A percentile compares a stretch with the other conserved stretches of the same genome.
phyloP scores from a whole-genome alignment of 2,888 invertebrate species.

The Heliothis peltigera region DNA sequence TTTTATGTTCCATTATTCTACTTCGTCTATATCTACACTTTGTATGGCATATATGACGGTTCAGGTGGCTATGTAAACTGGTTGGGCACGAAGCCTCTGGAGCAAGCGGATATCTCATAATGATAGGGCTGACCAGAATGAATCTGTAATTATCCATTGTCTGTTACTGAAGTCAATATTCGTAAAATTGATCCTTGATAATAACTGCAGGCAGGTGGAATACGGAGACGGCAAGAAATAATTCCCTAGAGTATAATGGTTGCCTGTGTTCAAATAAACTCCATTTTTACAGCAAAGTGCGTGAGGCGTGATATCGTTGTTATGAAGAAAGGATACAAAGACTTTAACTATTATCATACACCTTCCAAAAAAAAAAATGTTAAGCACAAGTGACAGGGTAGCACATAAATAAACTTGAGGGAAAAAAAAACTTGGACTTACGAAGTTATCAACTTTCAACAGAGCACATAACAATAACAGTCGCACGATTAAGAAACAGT shows the following conservation, averaged over 20 bases:
- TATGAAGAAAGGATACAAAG: not conserved
- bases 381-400: slow-evolving; percentile 13
- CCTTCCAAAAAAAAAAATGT: slow-evolving; percentile 11
- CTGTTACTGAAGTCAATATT: slow-evolving; percentile 49
- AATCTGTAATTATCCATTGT: slow-evolving; percentile 60
- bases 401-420: slow-evolving; percentile 18
- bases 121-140: slow-evolving; percentile 59
- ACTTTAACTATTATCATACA: slow-evolving; percentile 5
- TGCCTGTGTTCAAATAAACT: not conserved
- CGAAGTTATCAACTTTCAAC: slow-evolving; percentile 33
- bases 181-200: slow-evolving; percentile 37
- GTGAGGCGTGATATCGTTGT: not conserved
- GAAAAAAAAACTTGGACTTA: slow-evolving; percentile 38
- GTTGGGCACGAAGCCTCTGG: slow-evolving; percentile 41
- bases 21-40: slow-evolving; percentile 25
- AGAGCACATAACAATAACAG: slow-evolving; percentile 35
- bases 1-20: slow-evolving; percentile 50
- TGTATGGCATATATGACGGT: slow-evolving; percentile 43
- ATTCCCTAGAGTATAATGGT: not conserved
- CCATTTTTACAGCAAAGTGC: not conserved
- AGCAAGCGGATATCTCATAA: slow-evolving; percentile 56
- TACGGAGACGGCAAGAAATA: not conserved
- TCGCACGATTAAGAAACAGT: slow-evolving; percentile 56
- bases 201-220: slow-evolving; percentile 31
- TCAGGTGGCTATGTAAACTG: slow-evolving; percentile 48